Evolutionary conservation across 2,888 invertebrate species (phyloP), one percentile per base, ranked within the genome.

Genomic region (Dicyrtoma fusca): DNA sequence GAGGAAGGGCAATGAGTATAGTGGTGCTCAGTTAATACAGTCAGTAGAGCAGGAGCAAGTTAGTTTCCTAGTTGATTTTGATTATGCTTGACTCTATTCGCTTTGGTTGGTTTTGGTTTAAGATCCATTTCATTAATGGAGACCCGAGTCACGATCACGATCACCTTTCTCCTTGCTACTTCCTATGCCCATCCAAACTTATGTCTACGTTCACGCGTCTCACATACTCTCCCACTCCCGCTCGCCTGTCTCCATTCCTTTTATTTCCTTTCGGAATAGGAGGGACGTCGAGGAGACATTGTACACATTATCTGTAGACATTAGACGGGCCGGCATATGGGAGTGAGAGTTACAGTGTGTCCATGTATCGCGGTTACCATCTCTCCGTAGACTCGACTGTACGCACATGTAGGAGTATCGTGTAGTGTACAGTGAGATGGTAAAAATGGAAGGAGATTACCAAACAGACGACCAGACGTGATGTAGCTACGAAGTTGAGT

Each of bases 101-200:
- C 11, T 17, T 49, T 49, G 19, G n/a, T n/a, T 49, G 49, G n/a
- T 26, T 11, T 42, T 61, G 61, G 42, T 42, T 70, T 44, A 70
- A 70, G 70, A 70, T 69, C 69, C 72, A 69, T 72, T 72, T 69
- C 69, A 55, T 72, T 72, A 72, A 69, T 69, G 63, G 72, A 53
- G 57, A 72, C 68, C 61, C 53, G 45, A 72, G 72, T 72, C 72
- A 69, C 69, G 72, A 69, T 72, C 69, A 69, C 63, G 42, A 69
- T 61, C 23, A 42, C 70, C 49, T 59, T 59, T 61, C 55, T 59
- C 59, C 69, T 69, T 47, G 47, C 70, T 63, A 23, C 44, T 21
- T 13, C 53, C 62, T 45, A 21, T 17, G 34, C 17, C 6, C 26
- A 13, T 62, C 21, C 51, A 42, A 34, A 47, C 13, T 25, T 70